Evolutionary conservation across 1,140 invertebrate genomes (phyloP).

Genomic region (Luehdorfia chinensis): DNA sequence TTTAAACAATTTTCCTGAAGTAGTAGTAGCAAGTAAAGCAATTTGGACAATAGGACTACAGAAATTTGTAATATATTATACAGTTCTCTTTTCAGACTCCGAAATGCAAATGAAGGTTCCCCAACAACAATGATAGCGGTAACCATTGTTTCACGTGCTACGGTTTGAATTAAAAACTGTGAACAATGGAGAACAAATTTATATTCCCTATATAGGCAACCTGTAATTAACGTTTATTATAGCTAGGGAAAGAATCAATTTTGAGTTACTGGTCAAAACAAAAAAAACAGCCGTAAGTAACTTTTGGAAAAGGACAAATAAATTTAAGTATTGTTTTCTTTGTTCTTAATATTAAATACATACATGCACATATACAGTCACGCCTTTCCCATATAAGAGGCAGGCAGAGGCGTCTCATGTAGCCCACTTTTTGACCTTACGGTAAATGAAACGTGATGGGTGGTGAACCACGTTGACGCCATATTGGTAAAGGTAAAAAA

Average conservation of each 20-base stretch:
- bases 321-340: too few species aligned
- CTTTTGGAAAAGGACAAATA: too few species aligned
- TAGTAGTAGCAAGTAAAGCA: slow-evolving; percentile 4
- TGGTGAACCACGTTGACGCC: too few species aligned
- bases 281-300: too few species aligned
- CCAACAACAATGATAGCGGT: slow-evolving; percentile 12
- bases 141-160: slow-evolving; percentile 12
- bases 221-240: slow-evolving; percentile 16
- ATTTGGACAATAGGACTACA: slow-evolving; percentile 14
- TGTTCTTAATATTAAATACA: too few species aligned
- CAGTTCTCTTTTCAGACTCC: slow-evolving; percentile 11
- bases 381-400: too few species aligned
- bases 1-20: slow-evolving; percentile 16
- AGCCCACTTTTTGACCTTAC: too few species aligned
- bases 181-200: slow-evolving; percentile 10
- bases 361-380: too few species aligned
- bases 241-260: background rate
- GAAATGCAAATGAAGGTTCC: slow-evolving; percentile 13
- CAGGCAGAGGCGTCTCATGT: too few species aligned
- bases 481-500: too few species aligned
- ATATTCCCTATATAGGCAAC: slow-evolving; percentile 11
- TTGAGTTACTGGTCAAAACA: too few species aligned
- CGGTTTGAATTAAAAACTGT: slow-evolving; percentile 6
- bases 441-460: too few species aligned
- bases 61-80: slow-evolving; percentile 15